Percentiles rank a stretch among this genome's conserved stretches.
phyloP scores from a whole-genome alignment of 2,113 vertebrate genomes.

The Microtus pennsylvanicus region DNA sequence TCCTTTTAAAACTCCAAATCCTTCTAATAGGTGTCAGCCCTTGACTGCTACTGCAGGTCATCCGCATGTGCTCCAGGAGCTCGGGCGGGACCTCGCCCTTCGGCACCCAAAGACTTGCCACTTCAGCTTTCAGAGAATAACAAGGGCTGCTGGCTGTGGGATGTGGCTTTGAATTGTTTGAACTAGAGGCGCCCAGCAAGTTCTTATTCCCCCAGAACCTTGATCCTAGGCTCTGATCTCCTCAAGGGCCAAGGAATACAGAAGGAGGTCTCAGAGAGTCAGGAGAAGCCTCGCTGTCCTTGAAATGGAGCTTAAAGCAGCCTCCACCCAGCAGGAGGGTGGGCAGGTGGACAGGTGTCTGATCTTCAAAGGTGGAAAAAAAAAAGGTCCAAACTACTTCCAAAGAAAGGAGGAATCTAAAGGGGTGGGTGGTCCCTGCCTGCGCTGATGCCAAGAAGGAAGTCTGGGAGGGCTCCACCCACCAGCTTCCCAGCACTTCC shows the following conservation, averaged over 20 bases:
- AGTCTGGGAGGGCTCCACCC: accelerated
- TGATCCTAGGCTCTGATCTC: neutral
- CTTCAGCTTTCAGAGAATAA: neutral
- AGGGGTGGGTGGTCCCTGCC: neutral
- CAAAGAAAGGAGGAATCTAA: slow-evolving; percentile 41
- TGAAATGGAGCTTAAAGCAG: neutral
- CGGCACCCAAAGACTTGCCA: no score
- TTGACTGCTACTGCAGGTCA: neutral
- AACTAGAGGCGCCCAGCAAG: neutral
- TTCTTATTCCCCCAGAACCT: neutral
- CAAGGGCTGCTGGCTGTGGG: neutral
- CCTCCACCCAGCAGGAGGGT: neutral
- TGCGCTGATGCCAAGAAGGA: accelerated
- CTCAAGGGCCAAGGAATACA: neutral
- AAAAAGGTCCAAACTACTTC: slow-evolving; percentile 34
- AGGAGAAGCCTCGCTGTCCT: neutral
- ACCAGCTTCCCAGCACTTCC: accelerated
- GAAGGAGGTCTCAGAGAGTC: neutral
- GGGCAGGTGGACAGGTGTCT: neutral
- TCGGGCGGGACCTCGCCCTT: no score
- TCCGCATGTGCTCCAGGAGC: neutral
- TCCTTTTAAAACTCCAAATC: neutral
- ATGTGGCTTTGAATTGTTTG: neutral
- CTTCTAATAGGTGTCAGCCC: neutral
- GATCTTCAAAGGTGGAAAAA: neutral